Percentiles rank a stretch among this genome's conserved stretches.
Evolutionary conservation across 2,113 vertebrate genomes (phyloP).

Genomic region (Percopsis transmontana): DNA sequence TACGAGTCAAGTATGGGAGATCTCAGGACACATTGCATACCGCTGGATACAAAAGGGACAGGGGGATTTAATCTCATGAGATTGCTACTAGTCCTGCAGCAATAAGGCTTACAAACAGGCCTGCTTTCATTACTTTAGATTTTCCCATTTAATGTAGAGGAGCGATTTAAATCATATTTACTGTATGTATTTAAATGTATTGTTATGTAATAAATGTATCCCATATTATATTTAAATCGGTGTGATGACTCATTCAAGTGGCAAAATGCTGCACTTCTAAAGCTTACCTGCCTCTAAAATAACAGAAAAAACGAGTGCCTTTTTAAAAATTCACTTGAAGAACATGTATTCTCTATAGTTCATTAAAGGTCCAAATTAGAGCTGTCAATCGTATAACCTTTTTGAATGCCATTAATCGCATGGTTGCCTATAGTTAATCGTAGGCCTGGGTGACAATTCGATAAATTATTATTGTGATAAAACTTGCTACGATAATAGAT

Average conservation of each 20-base stretch:
- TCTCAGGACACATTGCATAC: too few species aligned
- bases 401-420: too few species aligned
- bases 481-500: too few species aligned
- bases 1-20: too few species aligned
- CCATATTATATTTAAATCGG: not conserved
- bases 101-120: not conserved
- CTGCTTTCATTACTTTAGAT: not conserved
- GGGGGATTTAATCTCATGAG: not conserved
- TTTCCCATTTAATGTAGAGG: not conserved
- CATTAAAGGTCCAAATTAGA: slow-evolving; percentile 37
- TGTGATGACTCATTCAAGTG: not conserved
- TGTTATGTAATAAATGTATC: not conserved
- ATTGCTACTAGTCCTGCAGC: slow-evolving; percentile 16
- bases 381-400: too few species aligned
- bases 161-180: not conserved
- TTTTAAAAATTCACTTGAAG: slow-evolving; percentile 22
- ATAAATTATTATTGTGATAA: too few species aligned
- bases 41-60: not conserved
- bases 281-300: slow-evolving; percentile 20
- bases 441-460: too few species aligned
- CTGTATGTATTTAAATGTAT: not conserved
- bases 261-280: not conserved
- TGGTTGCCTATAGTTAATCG: too few species aligned
- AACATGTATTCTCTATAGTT: slow-evolving; percentile 15
- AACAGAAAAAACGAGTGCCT: slow-evolving; percentile 3